A percentile compares a stretch with the other conserved stretches of the same genome.
phyloP scores from a whole-genome alignment of 2,113 vertebrate genomes.

The Pomatostomus ruficeps region DNA sequence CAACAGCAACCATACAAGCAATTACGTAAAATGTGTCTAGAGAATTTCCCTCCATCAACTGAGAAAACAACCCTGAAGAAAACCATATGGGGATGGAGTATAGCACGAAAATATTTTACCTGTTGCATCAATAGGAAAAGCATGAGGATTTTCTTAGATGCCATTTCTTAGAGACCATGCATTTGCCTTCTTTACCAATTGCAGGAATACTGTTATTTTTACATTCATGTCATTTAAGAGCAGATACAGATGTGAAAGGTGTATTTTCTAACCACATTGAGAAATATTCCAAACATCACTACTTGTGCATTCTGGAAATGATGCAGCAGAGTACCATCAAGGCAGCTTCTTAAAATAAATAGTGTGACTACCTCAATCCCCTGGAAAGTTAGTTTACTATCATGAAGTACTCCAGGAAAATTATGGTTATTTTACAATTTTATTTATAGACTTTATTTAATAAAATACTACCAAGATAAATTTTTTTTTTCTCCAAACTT shows the following conservation, averaged over 20 bases:
- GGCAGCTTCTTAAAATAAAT: neutral
- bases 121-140: conserved; percentile 2
- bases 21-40: conserved; percentile 32
- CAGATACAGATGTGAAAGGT: neutral
- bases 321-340: neutral
- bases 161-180: neutral
- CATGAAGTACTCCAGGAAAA: neutral
- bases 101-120: conserved; percentile 38
- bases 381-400: neutral
- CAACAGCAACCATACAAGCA: conserved; percentile 27
- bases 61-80: conserved; percentile 30
- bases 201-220: neutral
- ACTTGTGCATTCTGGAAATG: neutral
- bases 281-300: neutral
- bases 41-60: conserved; percentile 52
- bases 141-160: neutral
- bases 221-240: neutral
- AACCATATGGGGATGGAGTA: conserved; percentile 8
- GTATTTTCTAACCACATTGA: neutral
- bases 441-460: neutral
- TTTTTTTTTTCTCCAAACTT: neutral
- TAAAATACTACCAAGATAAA: neutral
- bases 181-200: neutral
- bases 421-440: neutral
- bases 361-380: neutral